Base-by-base conservation (phyloP, 2,797 vertebrate species). In the Buphagus erythrorhynchus region DNA sequence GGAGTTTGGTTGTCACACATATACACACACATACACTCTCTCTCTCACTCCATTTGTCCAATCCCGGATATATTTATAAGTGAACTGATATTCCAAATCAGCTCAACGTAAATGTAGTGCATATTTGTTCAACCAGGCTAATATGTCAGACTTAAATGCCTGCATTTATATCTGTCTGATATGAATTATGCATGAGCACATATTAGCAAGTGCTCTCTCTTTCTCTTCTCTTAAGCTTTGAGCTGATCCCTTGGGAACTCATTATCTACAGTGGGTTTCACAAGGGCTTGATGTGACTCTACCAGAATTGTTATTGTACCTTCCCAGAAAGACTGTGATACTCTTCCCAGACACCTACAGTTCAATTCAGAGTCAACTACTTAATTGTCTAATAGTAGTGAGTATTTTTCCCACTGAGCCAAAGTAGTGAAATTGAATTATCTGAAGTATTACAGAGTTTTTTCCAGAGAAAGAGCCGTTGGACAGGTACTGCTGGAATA, bases 171-270 rank as follows among this genome's bases (percentile, higher is more conserved):
- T 45, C 35, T 54, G 61, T 51, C 57, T 31, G 42, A 48, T 36
- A 93, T 94, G 84, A 97, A 96, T 96, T 91, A 97, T 95, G 57
- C 54, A 95, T 92, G 63, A 31, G 33, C 67, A 52, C 38, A 13
- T 69, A 83, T 93, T 93, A 92, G 93, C 62, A 59, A 75, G 77
- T 1, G 12, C 52, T 62, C 52, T 36, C 52, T n/a, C 63, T 78
- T 85, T 77, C 55, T 75, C 66, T 67, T 43, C 69, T 78, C 17
- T 76, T 83, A 52, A 90, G 91, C 72, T 82, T 69, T 28, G 90
- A 84, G 33, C 31, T 86, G 72, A 36, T 85, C 88, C 43, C 61
- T 51, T 31, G 93, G 88, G 95, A 93, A 21, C 81, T 96, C 91
- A 90, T 96, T 97, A 97, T 74, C 85, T 90, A 36, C 75, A 75